Evolutionary conservation across 2,888 invertebrate species (phyloP).

Genomic region (Noctua janthe): DNA sequence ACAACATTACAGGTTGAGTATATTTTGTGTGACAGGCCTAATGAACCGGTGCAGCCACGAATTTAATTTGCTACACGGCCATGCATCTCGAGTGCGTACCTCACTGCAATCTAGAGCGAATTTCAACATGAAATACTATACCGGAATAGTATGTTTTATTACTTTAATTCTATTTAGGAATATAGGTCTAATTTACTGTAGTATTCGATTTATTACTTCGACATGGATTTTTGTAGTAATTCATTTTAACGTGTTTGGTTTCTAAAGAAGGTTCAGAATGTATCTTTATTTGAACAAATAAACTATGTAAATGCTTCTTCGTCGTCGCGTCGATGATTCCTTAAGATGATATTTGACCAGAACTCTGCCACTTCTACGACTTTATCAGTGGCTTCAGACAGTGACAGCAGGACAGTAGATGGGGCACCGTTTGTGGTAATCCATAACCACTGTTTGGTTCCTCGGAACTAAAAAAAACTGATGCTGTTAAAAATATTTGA

Average conservation of each 20-base stretch:
- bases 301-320: background rate
- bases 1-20: background rate
- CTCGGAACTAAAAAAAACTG: background rate
- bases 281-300: background rate
- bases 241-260: background rate
- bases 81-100: slow-evolving; percentile 62
- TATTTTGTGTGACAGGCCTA: slow-evolving; percentile 1
- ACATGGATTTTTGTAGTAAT: slow-evolving; percentile 32
- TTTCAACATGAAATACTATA: slow-evolving; percentile 68
- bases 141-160: slow-evolving; percentile 64
- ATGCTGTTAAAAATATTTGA: background rate
- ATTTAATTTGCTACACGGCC: slow-evolving; percentile 67
- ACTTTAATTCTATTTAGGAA: slow-evolving; percentile 59
- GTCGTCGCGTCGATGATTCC: background rate
- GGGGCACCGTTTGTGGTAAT: background rate
- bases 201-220: slow-evolving; percentile 39
- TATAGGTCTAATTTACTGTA: slow-evolving; percentile 38
- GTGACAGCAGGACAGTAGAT: background rate
- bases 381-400: background rate
- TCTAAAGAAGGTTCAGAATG: background rate
- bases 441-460: background rate
- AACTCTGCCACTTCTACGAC: background rate
- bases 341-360: background rate
- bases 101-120: slow-evolving; percentile 62
- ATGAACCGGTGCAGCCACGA: slow-evolving; percentile 50